A percentile compares a stretch with the other conserved stretches of the same genome.
Conservation (phyloP, 2,113 vertebrate species). For the Chionodraco myersi region DNA sequence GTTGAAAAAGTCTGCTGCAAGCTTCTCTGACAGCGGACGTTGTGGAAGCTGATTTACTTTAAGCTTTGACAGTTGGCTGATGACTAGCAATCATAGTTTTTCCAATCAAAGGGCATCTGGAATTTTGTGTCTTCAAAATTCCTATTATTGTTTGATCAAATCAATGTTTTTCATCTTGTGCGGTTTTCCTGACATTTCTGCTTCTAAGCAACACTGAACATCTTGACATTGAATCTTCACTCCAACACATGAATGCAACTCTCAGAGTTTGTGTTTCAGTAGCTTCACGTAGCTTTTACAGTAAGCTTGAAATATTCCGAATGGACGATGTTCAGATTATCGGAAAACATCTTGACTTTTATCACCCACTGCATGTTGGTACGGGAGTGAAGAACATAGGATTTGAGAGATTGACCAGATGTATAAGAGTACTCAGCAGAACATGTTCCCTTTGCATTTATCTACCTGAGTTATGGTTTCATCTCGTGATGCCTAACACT, state of each 20-base stretch:
- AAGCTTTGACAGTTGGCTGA: conserved; percentile 19
- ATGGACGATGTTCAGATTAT: not conserved
- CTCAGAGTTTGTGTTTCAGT: not conserved
- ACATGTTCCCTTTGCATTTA: conserved; percentile 9
- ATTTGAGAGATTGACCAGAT: not conserved
- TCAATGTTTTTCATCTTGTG: not conserved
- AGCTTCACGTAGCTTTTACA: not conserved
- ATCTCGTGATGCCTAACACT: conserved; percentile 16
- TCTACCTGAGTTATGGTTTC: conserved; percentile 39
- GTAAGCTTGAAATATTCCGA: not conserved
- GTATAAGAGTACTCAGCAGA: not conserved
- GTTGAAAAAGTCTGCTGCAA: conserved; percentile 23
- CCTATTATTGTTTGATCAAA: not conserved
- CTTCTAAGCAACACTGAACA: not conserved
- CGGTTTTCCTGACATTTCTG: conserved; percentile 8
- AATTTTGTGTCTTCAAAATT: not conserved
- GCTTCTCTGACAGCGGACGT: conserved; percentile 26
- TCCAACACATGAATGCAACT: not conserved
- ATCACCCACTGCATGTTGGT: not conserved
- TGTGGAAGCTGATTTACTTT: conserved; percentile 27
- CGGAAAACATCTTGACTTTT: not conserved
- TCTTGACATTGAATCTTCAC: not conserved
- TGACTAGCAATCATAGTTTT: not conserved
- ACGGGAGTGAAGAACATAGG: not conserved
- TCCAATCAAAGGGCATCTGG: not conserved